Evolutionary conservation across 2,888 invertebrate genomes (phyloP), one percentile per base, ranked within the genome.

Genomic region (Tanytarsus gracilentus): DNA sequence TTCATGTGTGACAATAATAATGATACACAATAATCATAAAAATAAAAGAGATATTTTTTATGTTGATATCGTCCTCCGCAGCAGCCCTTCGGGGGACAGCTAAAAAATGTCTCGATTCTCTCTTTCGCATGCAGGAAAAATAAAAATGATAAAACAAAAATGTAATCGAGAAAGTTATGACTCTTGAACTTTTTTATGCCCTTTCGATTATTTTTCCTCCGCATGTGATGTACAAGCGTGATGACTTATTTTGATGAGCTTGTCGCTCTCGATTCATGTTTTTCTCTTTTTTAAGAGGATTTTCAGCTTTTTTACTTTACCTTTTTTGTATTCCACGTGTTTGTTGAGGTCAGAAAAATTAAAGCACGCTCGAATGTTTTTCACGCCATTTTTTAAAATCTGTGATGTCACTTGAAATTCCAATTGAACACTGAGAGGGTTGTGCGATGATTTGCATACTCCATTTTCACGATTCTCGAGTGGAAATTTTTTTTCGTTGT

Each of bases 1-100:
- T 58, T 58, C 58, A 58, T 58, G 58, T 55, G 55, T 30, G 58
- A 58, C 58, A 58, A 58, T 58, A 58, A 58, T 58, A 58, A 58
- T 48, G 58, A 58, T 58, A 58, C 58, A 58, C 48, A 58, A 58
- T 58, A 44, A 58, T 58, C n/a, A n/a, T n/a, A n/a, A n/a, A 39
- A 58, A 58, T 48, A 58, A 48, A 48, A 48, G 9, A 53, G 25
- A 33, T 36, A 26, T 48, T 14, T 58, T 58, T 58, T 58, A 58
- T 58, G 58, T 26, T 40, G 21, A 18, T 33, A 9, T 44, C 18
- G 7, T 23, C 23, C 21, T 48, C 9, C 14, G 27, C 18, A 11
- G 25, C 55, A 33, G 39, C 16, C 33, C 55, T 33, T 36, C 27
- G 39, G 21, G 23, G 23, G 56, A 40, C 18, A 36, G 29, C 27